Evolutionary conservation across 2,113 vertebrate genomes (phyloP), one percentile per base, ranked within the genome.

Genomic region (Lepidothrix coronata): DNA sequence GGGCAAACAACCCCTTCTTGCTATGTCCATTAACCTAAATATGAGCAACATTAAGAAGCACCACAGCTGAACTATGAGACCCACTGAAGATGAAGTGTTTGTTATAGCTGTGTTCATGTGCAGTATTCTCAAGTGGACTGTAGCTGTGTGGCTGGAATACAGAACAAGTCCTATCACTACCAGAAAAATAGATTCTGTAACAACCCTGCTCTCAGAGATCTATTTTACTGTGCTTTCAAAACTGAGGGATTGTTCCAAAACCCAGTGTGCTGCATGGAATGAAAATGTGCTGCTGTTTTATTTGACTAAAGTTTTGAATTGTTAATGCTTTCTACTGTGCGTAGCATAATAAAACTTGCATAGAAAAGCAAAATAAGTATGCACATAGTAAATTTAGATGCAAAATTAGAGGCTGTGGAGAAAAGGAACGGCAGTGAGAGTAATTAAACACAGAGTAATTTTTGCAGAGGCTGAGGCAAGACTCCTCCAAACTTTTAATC

Each of bases 1-100:
- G 74, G 82, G 72, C 86, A 93, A 93, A 66, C 16, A 63, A 73
- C 21, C 58, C 27, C 24, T 77, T 93, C 85, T 87, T 88, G 83
- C 66, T 79, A 77, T 83, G 55, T 49, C 83, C 73, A 87, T 96
- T 97, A 92, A 73, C 91, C 62, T 90, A 85, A 90, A 79, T 46
- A 72, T 12, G 61, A 75, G 16, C 39, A 84, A 17, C 81, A 70
- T 67, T 79, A 73, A 68, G 93, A 88, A 77, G 63, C 62, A 55
- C 33, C 41, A 4, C 23, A 39, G 66, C 61, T 73, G 59, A 93
- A 75, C 82, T 43, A n/a, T 3, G 79, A 75, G 91, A 61, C 41
- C 70, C 24, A 1, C 3, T 12, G 85, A 79, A 94, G 86, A 91
- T 11, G 6, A 35, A 76, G 65, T 41, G 55, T 80, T 94, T 78